Conservation (phyloP, 92 coral and sea anemone species). For the Porites evermanni region DNA sequence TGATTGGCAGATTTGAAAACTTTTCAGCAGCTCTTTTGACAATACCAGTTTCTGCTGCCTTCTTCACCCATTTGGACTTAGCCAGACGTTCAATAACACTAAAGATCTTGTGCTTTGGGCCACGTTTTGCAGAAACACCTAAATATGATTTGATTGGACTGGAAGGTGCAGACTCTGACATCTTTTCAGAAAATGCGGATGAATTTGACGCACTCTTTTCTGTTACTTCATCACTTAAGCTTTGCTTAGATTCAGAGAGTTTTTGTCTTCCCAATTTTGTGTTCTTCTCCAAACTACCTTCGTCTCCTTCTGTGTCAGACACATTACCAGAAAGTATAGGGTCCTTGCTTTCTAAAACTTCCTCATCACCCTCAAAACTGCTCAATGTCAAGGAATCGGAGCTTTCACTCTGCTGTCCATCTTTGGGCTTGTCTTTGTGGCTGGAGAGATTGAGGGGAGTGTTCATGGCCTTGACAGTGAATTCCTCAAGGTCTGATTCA, state of each 20-base stretch:
- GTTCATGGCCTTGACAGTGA: constrained; percentile 23
- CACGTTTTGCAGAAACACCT: constrained; percentile 42
- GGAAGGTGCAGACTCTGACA: constrained; percentile 41
- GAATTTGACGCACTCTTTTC: constrained; percentile 48
- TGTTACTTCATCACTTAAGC: constrained; percentile 66
- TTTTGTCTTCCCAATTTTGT: constrained; percentile 41
- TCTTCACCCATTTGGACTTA: constrained; percentile 99
- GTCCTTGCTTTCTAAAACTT: constrained; percentile 60
- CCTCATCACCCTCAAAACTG: constrained; percentile 70
- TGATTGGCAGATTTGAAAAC: constrained; percentile 95
- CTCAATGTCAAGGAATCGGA: constrained; percentile 60
- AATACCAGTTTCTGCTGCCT: constrained; percentile 96
- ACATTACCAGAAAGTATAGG: neutral
- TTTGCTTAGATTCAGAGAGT: constrained; percentile 58
- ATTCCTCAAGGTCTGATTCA: constrained; percentile 85
- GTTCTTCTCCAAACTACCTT: constrained; percentile 34
- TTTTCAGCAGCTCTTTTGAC: constrained; percentile 98
- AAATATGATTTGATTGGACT: constrained; percentile 38
- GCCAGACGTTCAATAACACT: constrained; percentile 95
- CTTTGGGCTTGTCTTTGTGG: constrained; percentile 9
- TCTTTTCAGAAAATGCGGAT: constrained; percentile 8
- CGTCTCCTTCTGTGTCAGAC: constrained; percentile 43
- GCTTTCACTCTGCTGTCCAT: constrained; percentile 54
- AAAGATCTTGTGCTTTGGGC: constrained; percentile 84
- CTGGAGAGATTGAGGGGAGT: neutral